Conservation (phyloP, 2,113 vertebrate species). For the Chlamydotis undulata region DNA sequence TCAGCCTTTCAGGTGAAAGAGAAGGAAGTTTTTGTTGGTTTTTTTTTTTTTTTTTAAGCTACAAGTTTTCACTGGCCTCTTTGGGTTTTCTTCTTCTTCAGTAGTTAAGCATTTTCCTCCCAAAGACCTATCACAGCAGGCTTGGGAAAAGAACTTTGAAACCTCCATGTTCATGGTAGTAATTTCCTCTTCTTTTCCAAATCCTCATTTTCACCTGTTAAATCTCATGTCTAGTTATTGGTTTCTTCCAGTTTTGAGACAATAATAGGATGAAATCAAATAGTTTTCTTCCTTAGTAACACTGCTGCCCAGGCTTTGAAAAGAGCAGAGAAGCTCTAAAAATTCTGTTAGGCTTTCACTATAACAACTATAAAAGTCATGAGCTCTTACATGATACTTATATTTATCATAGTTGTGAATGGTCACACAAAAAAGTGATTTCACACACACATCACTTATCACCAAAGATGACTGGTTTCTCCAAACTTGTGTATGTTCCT, state of each 20-base stretch:
- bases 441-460: not conserved
- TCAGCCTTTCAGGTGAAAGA: not conserved
- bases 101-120: not conserved
- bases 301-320: not conserved
- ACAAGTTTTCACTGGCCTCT: not conserved
- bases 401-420: not conserved
- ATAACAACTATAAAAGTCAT: not conserved
- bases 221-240: not conserved
- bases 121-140: not conserved
- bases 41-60: not conserved
- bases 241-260: not conserved
- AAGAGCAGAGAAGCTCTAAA: not conserved
- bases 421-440: not conserved
- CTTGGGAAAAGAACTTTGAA: not conserved
- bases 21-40: not conserved
- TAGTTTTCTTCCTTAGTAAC: not conserved
- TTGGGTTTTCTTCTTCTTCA: not conserved
- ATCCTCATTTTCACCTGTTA: not conserved
- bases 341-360: not conserved
- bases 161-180: not conserved
- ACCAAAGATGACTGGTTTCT: not conserved
- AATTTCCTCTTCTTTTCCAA: not conserved
- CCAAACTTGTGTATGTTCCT: not conserved
- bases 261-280: not conserved
- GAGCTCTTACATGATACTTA: not conserved